These are phyloP conservation scores for Neogobius melanostomus DNA, from an alignment of 2,113 vertebrate genomes.

Conservation along the genomic window DNA sequence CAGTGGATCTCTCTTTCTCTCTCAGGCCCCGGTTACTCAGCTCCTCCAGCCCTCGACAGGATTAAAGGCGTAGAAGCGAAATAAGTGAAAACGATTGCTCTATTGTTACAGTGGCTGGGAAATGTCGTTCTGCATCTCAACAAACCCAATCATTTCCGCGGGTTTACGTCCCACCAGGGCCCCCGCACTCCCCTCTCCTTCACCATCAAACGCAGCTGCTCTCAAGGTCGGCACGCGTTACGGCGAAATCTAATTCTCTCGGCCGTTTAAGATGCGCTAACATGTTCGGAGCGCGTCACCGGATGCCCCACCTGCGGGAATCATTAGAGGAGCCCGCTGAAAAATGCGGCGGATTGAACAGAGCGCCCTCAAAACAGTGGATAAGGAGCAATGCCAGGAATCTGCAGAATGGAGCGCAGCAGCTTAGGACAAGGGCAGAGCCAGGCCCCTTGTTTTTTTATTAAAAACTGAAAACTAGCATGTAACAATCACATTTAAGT, in stretches of 20 bases:
- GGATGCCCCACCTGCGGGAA: neutral
- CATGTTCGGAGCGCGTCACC: constrained; percentile 2
- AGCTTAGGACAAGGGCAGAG: no score
- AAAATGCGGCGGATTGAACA: neutral
- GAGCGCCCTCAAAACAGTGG: neutral
- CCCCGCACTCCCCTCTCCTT: neutral
- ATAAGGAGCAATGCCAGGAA: no score
- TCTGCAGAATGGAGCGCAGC: no score
- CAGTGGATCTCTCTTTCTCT: no score
- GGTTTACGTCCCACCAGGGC: neutral
- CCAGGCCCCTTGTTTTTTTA: no score
- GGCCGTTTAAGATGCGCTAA: constrained; percentile 5
- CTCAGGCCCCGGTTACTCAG: no score
- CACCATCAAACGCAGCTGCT: constrained; percentile 2
- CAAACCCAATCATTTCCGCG: no score
- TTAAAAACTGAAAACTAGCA: no score
- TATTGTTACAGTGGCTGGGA: neutral
- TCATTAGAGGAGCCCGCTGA: neutral
- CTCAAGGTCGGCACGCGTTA: constrained; percentile 1
- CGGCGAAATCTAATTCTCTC: neutral
- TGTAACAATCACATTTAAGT: neutral
- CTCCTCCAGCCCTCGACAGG: neutral
- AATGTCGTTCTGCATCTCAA: neutral
- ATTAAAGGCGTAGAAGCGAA: no score
- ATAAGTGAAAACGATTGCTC: neutral